Conservation (phyloP, 1,140 invertebrate genomes). For the Drosophila kanapiae region DNA sequence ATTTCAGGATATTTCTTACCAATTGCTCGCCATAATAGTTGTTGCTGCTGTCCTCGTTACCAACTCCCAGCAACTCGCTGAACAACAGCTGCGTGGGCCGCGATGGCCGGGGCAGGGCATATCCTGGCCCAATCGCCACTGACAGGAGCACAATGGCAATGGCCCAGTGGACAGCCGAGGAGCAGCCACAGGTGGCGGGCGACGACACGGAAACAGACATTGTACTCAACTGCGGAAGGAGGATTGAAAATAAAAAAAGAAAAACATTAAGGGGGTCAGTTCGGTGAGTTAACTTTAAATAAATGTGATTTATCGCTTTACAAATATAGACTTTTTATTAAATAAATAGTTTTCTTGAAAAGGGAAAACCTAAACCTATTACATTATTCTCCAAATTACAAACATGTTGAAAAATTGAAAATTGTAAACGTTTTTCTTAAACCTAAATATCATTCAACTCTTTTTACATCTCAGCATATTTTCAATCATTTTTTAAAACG, state of each 20-base stretch:
- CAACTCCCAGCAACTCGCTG: conserved; percentile 55
- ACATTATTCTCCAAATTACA: no score
- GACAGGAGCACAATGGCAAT: conserved; percentile 73
- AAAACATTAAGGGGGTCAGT: conserved; percentile 3
- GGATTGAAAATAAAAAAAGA: conserved; percentile 17
- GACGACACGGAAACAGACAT: conserved; percentile 39
- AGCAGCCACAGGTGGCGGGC: conserved; percentile 42
- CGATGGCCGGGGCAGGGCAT: conserved; percentile 56
- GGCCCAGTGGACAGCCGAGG: conserved; percentile 58
- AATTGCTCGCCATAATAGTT: conserved; percentile 56
- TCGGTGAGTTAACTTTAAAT: no score
- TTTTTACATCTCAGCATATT: background rate
- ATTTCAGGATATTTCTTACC: conserved; percentile 37
- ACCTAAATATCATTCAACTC: background rate
- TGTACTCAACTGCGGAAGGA: conserved; percentile 32
- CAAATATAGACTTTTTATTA: no score
- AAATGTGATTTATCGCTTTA: no score
- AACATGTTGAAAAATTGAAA: no score
- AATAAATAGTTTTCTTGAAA: background rate
- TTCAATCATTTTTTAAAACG: background rate
- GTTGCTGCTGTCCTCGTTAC: conserved; percentile 56
- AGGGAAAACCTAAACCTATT: background rate
- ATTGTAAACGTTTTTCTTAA: no score
- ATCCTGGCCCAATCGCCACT: conserved; percentile 54
- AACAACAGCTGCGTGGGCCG: conserved; percentile 59